Evolutionary conservation across 2,797 vertebrate genomes (phyloP).

Genomic region (Natrix natrix): DNA sequence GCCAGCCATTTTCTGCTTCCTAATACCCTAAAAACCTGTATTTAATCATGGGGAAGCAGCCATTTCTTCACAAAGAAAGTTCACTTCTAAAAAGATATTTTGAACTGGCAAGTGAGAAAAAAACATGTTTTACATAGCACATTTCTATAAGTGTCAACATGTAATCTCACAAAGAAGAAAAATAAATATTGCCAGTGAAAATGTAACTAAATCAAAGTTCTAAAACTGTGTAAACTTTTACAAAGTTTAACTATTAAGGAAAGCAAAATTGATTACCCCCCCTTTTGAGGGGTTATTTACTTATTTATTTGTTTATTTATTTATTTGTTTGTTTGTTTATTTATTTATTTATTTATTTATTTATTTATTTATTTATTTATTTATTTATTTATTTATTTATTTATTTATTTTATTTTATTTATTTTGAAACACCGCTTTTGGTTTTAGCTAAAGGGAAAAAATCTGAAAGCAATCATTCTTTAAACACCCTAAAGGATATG

Average conservation of each 20-base stretch:
- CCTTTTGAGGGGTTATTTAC: too few relatives aligned
- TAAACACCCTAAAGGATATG: not conserved
- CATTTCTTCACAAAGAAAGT: not conserved
- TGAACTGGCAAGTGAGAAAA: not conserved
- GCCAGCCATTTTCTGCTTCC: slow-evolving; percentile 1
- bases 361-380: too few relatives aligned
- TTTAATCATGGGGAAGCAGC: slow-evolving; percentile 29
- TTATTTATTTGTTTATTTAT: too few relatives aligned
- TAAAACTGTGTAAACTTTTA: not conserved
- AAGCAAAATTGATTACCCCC: not conserved
- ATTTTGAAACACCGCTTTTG: not conserved
- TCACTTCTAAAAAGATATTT: slow-evolving; percentile 13
- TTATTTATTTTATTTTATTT: too few relatives aligned
- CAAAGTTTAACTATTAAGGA: not conserved
- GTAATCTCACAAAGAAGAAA: not conserved
- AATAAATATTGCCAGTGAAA: not conserved
- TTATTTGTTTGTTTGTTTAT: too few relatives aligned
- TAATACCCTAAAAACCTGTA: slow-evolving; percentile 13
- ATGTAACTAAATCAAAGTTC: not conserved
- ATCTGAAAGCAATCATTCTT: not conserved
- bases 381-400: too few relatives aligned
- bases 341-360: too few relatives aligned
- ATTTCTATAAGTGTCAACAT: not conserved
- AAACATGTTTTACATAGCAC: not conserved
- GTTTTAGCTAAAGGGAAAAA: not conserved